Evolutionary conservation across 2,888 invertebrate species (phyloP), one percentile per base, ranked within the genome.

Genomic region (Malthinus flaveolus): DNA sequence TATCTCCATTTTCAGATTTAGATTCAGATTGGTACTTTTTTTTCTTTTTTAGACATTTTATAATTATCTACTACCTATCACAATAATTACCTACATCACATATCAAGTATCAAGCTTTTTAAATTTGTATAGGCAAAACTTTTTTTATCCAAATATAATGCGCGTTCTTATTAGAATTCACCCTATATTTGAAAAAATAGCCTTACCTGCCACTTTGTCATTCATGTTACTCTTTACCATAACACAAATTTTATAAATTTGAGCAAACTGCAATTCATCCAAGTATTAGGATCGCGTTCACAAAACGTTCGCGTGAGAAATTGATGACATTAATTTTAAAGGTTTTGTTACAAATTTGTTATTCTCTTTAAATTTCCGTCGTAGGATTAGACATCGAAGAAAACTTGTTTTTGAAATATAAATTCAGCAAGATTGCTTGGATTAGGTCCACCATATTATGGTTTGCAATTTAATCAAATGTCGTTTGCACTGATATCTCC

Each of bases 301-400:
- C 56, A 48, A 60, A 56, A 60, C 44, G 60, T 61, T 56, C 56
- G 49, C 36, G 49, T 61, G 60, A 61, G 56, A 61, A 61, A 61
- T 61, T 61, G 60, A 56, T 56, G 49, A 52, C 60, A 61, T 61
- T 61, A 61, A 61, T 61, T 56, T 56, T 56, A 37, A 48, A 61
- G 60, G 60, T 61, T 61, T 61, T 61, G 56, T 61, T 49, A 46
- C 56, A 56, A 61, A 61, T 61, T 61, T 56, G 60, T 61, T 53
- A 61, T 56, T 56, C 53, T 35, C 49, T 36, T 59, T 51, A 56
- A 56, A 56, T 56, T 59, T 52, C 49, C 52, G 47, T 47, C 52
- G 49, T 50, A 55, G 55, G 55, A 51, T 59, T 56, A 59, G 51
- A 59, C 51, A 52, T 52, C 45, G 56, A 13, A 46, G 48, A 48